Base-by-base conservation (phyloP, 2,113 vertebrate species). In the Mellivora capensis region DNA sequence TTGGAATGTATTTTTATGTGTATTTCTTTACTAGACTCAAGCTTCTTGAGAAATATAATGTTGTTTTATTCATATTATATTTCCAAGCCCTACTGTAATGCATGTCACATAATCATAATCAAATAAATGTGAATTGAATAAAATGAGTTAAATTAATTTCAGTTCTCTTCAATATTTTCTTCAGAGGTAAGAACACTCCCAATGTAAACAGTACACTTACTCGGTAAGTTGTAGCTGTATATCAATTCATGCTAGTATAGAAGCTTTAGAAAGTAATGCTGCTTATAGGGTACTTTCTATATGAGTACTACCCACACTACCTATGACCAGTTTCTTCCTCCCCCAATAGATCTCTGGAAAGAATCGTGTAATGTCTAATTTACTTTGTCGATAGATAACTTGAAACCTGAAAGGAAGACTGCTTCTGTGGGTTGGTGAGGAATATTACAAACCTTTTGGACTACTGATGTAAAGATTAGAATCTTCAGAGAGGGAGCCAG, bases 81-180 rank as follows among this genome's bases (percentile, higher is more conserved):
- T 95, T 81, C 49, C 34, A 82, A 85, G 57, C 17, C 29, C 42
- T 74, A 27, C 2, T 67, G 9, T 1, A 76, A 96, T 91, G 15
- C 39, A 12, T 88, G 20, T 6, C 74, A 85, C n/a, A 49, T 80
- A 44, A 44, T 85, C 69, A 84, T 42, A 47, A 85, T 86, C 72
- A 59, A 47, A 57, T 81, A 91, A 91, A n/a, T 47, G 15, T 59
- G 3, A 49, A 52, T 86, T 47, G 34, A 91, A 79, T 74, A 74
- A 89, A 93, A 83, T 79, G 20, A 83, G 3, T 86, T 95, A 88
- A 93, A 79, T 59, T 39, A 4, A 84, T 87, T 90, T 94, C 29
- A 89, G 42, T 23, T 93, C 71, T 59, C 69, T 74, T 86, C 47
- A 93, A 77, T 18, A 49, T 71, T 72, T 94, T 67, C 25, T 39